These are phyloP conservation scores for Chloroclystis v-ata DNA, from an alignment of 2,888 invertebrate species.

Conservation along the genomic window DNA sequence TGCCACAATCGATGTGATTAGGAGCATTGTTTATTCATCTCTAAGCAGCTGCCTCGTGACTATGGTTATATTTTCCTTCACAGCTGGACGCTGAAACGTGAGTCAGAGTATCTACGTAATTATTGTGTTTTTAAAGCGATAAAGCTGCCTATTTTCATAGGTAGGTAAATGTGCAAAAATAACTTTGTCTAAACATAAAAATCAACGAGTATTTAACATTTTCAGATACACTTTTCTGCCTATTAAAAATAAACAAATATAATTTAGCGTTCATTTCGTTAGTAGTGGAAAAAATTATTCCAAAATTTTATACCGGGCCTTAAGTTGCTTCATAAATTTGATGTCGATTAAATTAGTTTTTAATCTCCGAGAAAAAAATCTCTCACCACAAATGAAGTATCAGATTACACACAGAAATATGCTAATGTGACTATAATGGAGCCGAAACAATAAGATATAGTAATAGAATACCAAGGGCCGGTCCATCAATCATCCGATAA, in stretches of 20 bases:
- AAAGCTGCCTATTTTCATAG: too few relatives aligned
- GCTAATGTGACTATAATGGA: conserved; percentile 69
- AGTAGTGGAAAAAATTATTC: too few relatives aligned
- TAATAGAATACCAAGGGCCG: conserved; percentile 71
- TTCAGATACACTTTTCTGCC: too few relatives aligned
- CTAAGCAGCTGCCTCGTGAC: conserved; percentile 25
- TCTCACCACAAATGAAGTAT: conserved; percentile 33
- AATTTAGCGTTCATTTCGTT: too few relatives aligned
- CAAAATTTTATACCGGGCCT: too few relatives aligned
- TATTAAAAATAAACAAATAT: too few relatives aligned
- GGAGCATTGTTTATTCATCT: conserved; percentile 60
- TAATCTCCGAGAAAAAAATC: conserved; percentile 23
- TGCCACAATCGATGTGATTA: conserved; percentile 51
- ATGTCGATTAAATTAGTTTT: conserved; percentile 13
- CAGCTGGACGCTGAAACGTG: conserved; percentile 12
- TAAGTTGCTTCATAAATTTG: not conserved
- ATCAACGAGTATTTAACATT: too few relatives aligned
- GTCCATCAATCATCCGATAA: conserved; percentile 66
- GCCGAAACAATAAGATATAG: conserved; percentile 63
- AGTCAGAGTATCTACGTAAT: not conserved
- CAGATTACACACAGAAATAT: conserved; percentile 44
- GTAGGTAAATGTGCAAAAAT: too few relatives aligned
- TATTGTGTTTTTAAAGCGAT: too few relatives aligned
- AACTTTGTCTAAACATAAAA: too few relatives aligned
- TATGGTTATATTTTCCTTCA: conserved; percentile 10